Evolutionary conservation across 2,113 vertebrate species (phyloP), one percentile per base, ranked within the genome.

Genomic region (Burhinus bistriatus): DNA sequence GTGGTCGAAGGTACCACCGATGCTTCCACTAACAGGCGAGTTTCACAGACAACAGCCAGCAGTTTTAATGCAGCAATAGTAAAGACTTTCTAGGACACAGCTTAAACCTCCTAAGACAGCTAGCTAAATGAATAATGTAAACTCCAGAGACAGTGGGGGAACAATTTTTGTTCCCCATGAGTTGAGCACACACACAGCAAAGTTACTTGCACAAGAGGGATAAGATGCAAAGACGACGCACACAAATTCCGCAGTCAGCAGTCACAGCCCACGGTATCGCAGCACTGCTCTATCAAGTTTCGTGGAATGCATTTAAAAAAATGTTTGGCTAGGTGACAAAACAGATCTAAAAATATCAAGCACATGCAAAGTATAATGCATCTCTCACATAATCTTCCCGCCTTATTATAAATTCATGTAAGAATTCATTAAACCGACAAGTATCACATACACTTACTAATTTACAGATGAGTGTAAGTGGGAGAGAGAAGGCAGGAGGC

Each of bases 381-480:
- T 14, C 45, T 88, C 65, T 82, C 90, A 45, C 30, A 18, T 1
- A 40, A 51, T 51, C 49, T 23, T 49, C 49, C 49, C 22, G 22
- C 49, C 21, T 49, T 44, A n/a, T 26, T 54, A 72, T 19, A 57
- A 89, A 65, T 61, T 86, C 27, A 59, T 22, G 32, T 69, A 83
- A 72, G 81, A 76, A 85, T 80, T 95, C 44, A 82, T 89, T 87
- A 87, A 62, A 91, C 93, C 58, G 40, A 51, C n/a, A 70, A 64
- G 25, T 15, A 87, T 29, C 20, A 23, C 32, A 57, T 4, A 64
- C 0, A 1, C 27, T 92, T 45, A 42, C 26, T 87, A 61, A 87
- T 79, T 83, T 82, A 87, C 40, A 89, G 78, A 38, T 5, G 8
- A 65, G 20, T 21, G 6, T 17, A 76, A 89, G 18, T 12, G 18